Conservation (phyloP, 2,797 vertebrate species). For the Naso thynnoides region DNA sequence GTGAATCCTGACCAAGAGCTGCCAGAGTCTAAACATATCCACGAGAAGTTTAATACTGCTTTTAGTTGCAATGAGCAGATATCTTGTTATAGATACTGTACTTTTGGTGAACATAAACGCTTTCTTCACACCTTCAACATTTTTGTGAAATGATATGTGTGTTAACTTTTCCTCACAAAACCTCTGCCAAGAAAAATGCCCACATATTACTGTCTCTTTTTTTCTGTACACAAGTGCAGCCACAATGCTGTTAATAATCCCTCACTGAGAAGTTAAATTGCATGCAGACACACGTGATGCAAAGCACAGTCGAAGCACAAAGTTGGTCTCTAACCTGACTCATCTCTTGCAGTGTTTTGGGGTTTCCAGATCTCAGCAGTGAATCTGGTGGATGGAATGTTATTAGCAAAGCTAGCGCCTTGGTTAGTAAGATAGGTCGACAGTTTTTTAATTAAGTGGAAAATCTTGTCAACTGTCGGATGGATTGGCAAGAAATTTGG, state of each 20-base stretch:
- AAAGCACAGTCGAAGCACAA: no score
- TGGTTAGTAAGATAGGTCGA: background rate
- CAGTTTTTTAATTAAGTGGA: background rate
- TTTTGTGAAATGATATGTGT: no score
- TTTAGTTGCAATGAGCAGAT: background rate
- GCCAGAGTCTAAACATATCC: no score
- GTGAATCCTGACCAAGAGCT: background rate
- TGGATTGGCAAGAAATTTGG: background rate
- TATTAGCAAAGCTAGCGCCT: background rate
- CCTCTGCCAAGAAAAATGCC: no score
- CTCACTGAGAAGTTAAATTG: no score
- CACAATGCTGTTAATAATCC: no score
- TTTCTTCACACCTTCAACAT: background rate
- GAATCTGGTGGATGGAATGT: background rate
- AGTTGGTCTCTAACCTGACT: no score
- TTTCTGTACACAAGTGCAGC: no score
- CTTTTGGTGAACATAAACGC: background rate
- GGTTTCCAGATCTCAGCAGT: background rate
- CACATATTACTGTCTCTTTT: no score
- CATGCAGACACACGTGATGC: no score
- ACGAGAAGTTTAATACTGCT: background rate
- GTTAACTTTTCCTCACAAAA: no score
- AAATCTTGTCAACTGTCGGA: background rate
- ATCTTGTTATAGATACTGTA: background rate
- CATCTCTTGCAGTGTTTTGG: background rate